These are phyloP conservation scores for Uromys caudimaculatus DNA, from an alignment of 2,797 vertebrate species.

Conservation along the genomic window DNA sequence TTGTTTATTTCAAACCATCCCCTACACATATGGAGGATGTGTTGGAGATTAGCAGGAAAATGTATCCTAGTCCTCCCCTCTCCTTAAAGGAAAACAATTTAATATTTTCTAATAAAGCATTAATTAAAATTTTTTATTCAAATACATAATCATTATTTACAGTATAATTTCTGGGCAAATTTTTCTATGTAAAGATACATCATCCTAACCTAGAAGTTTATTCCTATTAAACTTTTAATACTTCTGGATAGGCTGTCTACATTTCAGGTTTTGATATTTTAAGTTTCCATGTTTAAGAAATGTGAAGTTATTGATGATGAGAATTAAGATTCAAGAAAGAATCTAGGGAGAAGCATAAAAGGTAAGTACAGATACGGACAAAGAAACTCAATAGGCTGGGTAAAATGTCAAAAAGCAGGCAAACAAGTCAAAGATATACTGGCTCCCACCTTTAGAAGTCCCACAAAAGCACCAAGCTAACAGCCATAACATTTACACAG, in stretches of 20 bases:
- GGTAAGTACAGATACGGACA: not conserved
- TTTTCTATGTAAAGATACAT: not conserved
- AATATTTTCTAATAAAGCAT: not conserved
- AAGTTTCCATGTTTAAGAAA: not conserved
- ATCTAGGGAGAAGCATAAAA: not conserved
- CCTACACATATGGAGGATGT: not conserved
- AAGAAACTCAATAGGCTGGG: not conserved
- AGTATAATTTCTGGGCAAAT: not conserved
- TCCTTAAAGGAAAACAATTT: not conserved
- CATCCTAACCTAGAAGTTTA: not conserved
- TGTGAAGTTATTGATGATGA: not conserved
- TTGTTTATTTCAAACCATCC: not conserved
- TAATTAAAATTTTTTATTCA: conserved; percentile 9
- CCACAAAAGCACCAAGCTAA: not conserved
- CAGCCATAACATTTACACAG: not conserved
- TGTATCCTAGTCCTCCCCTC: not conserved
- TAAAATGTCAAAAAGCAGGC: no score
- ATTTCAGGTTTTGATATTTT: conserved; percentile 19
- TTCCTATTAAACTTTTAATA: conserved; percentile 4
- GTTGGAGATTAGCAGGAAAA: not conserved
- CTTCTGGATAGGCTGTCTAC: not conserved
- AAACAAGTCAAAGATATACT: not conserved
- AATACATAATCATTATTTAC: not conserved
- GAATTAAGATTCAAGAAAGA: not conserved
- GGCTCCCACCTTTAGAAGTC: not conserved